A percentile compares a stretch with the other conserved stretches of the same genome.
These are phyloP conservation scores for Ophion obscuratus DNA, from an alignment of 2,888 invertebrate species.

Conservation along the genomic window DNA sequence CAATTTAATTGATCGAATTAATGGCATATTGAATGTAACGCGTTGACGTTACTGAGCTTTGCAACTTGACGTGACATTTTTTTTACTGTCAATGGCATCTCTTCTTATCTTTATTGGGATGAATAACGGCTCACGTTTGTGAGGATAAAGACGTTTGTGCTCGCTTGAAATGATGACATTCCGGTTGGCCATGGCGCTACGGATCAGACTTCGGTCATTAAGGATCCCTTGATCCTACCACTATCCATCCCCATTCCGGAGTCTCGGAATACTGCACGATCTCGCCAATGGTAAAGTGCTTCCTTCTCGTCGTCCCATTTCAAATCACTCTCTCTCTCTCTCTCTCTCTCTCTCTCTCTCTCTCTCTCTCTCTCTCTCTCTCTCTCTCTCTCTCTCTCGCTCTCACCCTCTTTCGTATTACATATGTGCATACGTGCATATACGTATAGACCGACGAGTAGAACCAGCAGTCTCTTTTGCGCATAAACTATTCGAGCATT, in stretches of 20 bases:
- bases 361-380: too few species aligned
- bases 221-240: conserved; percentile 78
- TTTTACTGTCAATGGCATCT: conserved; percentile 71
- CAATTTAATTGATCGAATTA: not conserved
- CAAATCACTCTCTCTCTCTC: conserved; percentile 38
- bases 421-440: conserved; percentile 19
- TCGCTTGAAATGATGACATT: conserved; percentile 79
- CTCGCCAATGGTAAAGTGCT: conserved; percentile 67
- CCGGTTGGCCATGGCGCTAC: conserved; percentile 72
- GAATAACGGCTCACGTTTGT: conserved; percentile 72
- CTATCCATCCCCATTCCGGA: conserved; percentile 63
- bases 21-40: not conserved
- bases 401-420: conserved; percentile 12
- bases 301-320: conserved; percentile 61
- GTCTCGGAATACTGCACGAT: conserved; percentile 62
- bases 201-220: conserved; percentile 79
- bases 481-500: conserved; percentile 63
- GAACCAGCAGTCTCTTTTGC: conserved; percentile 54
- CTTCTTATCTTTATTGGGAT: conserved; percentile 78
- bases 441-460: conserved; percentile 9
- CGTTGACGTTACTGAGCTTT: not conserved
- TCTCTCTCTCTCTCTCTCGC: not conserved
- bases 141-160: conserved; percentile 70
- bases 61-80: conserved; percentile 12
- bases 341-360: not conserved